phyloP scores from a whole-genome alignment of 2,888 invertebrate species.

The Ferdinandea cuprea region DNA sequence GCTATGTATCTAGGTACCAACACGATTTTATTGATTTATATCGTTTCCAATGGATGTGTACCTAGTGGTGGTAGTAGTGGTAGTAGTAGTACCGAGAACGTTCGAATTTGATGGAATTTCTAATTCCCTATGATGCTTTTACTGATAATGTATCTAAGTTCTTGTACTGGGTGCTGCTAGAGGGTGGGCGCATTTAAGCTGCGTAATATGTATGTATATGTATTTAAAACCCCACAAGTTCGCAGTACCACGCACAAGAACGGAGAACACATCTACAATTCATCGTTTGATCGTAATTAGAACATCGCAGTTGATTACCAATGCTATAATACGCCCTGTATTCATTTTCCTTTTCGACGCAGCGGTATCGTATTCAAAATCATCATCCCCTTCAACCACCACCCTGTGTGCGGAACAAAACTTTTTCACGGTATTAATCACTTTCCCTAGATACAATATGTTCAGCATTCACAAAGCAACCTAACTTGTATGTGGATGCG shows the following conservation, averaged over 20 bases:
- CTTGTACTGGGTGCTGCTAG: constrained; percentile 27
- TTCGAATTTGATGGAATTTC: constrained; percentile 67
- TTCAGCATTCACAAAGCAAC: constrained; percentile 46
- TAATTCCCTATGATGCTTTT: constrained; percentile 59
- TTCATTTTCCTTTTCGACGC: constrained; percentile 55
- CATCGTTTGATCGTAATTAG: constrained; percentile 70
- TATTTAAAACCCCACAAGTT: constrained; percentile 60
- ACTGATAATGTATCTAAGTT: constrained; percentile 32
- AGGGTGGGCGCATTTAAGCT: constrained; percentile 50
- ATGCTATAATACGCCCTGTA: constrained; percentile 55
- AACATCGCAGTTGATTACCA: constrained; percentile 72
- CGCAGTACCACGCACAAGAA: constrained; percentile 45
- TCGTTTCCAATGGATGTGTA: constrained; percentile 46
- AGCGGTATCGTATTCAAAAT: constrained; percentile 57
- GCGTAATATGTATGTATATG: constrained; percentile 47
- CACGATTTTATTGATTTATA: constrained; percentile 72
- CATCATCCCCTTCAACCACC: constrained; percentile 45
- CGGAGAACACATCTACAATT: constrained; percentile 42
- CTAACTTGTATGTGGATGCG: constrained; percentile 12
- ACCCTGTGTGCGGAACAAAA: constrained; percentile 52
- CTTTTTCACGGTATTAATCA: constrained; percentile 73
- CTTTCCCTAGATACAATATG: constrained; percentile 67
- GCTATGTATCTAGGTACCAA: constrained; percentile 61
- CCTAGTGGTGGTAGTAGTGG: constrained; percentile 52
- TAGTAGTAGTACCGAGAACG: constrained; percentile 23